phyloP scores from a whole-genome alignment of 2,797 vertebrate genomes.

The Microctenopoma stevenorrisi region DNA sequence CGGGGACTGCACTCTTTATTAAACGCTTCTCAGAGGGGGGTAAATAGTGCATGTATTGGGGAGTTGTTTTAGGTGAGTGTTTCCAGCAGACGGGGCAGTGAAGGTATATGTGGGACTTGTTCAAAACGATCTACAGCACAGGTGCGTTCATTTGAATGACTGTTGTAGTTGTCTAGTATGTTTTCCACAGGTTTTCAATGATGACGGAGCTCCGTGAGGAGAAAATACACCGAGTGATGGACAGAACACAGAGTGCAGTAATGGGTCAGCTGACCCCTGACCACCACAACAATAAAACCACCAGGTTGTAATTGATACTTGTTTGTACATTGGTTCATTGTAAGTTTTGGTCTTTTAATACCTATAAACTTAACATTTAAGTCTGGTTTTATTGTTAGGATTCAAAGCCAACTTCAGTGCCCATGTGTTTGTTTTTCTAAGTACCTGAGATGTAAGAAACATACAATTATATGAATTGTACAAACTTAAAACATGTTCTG shows the following conservation, averaged over 20 bases:
- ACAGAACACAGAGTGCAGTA: too few species aligned
- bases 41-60: not conserved
- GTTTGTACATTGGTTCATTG: not conserved
- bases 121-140: not conserved
- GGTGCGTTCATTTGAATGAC: not conserved
- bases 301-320: not conserved
- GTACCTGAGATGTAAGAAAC: slow-evolving; percentile 62
- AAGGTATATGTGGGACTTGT: not conserved
- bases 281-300: too few species aligned
- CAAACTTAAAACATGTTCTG: slow-evolving; percentile 18
- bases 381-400: not conserved
- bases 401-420: slow-evolving; percentile 37
- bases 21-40: not conserved
- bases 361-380: slow-evolving; percentile 3
- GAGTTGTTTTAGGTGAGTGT: not conserved
- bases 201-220: not conserved
- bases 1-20: not conserved
- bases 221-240: not conserved
- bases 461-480: slow-evolving; percentile 25
- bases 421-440: slow-evolving; percentile 21
- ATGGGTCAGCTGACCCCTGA: too few species aligned
- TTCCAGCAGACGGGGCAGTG: not conserved
- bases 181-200: not conserved
- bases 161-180: not conserved
- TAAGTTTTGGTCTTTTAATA: not conserved